A percentile compares a stretch with the other conserved stretches of the same genome.
phyloP scores from a whole-genome alignment of 2,888 invertebrate species.

The Ommatoiulus sabulosus region DNA sequence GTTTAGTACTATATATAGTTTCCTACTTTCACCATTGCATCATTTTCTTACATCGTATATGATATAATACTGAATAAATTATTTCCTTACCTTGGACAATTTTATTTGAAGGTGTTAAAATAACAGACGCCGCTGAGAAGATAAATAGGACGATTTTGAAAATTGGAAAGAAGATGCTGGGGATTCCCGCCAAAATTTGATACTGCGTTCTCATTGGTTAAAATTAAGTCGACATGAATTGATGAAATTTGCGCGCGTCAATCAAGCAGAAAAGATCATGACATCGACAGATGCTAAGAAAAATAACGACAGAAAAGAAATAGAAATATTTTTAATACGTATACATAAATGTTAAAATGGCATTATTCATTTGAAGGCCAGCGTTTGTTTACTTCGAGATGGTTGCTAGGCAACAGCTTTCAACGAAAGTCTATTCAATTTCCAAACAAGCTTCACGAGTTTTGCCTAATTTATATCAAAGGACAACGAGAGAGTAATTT shows the following conservation, averaged over 20 bases:
- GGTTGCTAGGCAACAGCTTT: slow-evolving; percentile 13
- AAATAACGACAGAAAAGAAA: background rate
- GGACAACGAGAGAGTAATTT: background rate
- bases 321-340: background rate
- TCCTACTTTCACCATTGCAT: no score
- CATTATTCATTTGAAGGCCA: background rate
- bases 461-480: background rate
- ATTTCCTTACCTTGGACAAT: background rate
- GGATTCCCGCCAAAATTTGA: background rate
- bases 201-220: background rate
- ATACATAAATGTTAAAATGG: no score
- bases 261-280: background rate
- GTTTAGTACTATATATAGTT: no score
- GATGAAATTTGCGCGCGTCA: background rate
- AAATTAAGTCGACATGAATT: background rate
- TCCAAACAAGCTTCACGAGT: background rate
- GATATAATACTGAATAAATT: background rate
- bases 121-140: background rate
- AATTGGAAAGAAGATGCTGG: background rate
- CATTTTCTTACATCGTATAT: no score
- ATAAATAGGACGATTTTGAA: background rate
- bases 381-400: background rate
- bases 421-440: background rate
- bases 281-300: background rate
- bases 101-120: background rate